These are phyloP conservation scores for Chamaea fasciata DNA, from an alignment of 2,113 vertebrate genomes.

Conservation along the genomic window DNA sequence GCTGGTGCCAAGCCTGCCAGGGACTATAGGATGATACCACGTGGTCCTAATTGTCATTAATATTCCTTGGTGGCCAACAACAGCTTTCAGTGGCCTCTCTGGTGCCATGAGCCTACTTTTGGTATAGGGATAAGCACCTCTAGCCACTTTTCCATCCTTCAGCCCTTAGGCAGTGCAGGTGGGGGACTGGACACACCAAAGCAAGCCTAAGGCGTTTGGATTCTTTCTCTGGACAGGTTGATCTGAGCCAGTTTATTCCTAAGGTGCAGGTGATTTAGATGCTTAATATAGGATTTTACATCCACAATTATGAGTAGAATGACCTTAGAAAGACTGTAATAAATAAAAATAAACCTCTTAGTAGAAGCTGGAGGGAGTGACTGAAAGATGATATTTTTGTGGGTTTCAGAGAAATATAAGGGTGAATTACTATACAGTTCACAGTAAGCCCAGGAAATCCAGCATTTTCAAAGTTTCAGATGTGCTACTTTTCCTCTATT, in stretches of 20 bases:
- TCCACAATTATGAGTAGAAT: not conserved
- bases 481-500: not conserved
- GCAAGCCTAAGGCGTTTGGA: accelerated
- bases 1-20: not conserved
- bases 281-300: not conserved
- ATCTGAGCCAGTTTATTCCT: not conserved
- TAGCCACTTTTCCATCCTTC: not conserved
- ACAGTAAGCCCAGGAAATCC: not conserved
- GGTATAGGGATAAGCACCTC: not conserved
- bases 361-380: not conserved
- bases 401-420: not conserved
- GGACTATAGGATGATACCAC: accelerated
- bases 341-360: not conserved
- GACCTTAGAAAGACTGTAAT: not conserved
- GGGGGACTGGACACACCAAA: not conserved
- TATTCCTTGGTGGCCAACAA: not conserved
- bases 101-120: not conserved
- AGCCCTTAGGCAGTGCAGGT: not conserved
- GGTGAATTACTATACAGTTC: not conserved
- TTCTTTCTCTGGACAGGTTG: not conserved
- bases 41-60: not conserved
- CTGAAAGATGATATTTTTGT: not conserved
- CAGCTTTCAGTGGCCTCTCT: not conserved
- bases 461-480: not conserved
- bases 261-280: not conserved